Evolutionary conservation across 2,888 invertebrate species (phyloP).

Genomic region (Coleophora deauratella): DNA sequence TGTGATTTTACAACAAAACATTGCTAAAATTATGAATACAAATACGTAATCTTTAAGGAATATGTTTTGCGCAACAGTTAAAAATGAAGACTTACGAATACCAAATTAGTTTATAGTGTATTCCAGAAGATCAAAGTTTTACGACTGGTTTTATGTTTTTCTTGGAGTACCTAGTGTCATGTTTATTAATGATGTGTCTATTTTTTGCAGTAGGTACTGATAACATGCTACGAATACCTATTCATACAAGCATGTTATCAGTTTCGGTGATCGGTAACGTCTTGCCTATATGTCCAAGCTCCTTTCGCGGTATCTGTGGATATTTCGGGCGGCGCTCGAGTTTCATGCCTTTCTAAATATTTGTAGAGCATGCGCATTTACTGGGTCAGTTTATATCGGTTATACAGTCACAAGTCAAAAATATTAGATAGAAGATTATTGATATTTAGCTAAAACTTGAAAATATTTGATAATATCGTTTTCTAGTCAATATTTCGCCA

Average conservation of each 20-base stretch:
- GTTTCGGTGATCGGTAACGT: conserved; percentile 34
- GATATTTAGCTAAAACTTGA: too few species aligned
- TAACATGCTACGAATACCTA: too few species aligned
- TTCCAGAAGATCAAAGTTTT: too few species aligned
- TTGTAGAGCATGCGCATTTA: not conserved
- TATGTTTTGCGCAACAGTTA: conserved; percentile 5
- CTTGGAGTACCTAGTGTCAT: too few species aligned
- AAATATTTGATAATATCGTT: too few species aligned
- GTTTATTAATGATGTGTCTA: too few species aligned
- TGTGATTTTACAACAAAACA: conserved; percentile 7
- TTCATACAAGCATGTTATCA: too few species aligned
- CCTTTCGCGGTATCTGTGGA: conserved; percentile 24
- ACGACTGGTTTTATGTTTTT: too few species aligned
- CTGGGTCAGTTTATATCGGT: not conserved
- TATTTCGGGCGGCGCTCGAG: conserved; percentile 36
- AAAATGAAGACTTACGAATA: not conserved
- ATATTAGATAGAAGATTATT: too few species aligned
- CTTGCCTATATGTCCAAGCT: conserved; percentile 21
- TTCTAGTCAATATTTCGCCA: too few species aligned
- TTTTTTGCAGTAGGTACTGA: too few species aligned
- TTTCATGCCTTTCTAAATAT: conserved; percentile 23
- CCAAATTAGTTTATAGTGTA: not conserved
- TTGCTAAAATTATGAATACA: conserved; percentile 7
- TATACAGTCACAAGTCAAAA: too few species aligned
- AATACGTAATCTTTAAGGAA: conserved; percentile 2